phyloP scores from a whole-genome alignment of 2,888 invertebrate species.

The Eutolmus rufibarbis region DNA sequence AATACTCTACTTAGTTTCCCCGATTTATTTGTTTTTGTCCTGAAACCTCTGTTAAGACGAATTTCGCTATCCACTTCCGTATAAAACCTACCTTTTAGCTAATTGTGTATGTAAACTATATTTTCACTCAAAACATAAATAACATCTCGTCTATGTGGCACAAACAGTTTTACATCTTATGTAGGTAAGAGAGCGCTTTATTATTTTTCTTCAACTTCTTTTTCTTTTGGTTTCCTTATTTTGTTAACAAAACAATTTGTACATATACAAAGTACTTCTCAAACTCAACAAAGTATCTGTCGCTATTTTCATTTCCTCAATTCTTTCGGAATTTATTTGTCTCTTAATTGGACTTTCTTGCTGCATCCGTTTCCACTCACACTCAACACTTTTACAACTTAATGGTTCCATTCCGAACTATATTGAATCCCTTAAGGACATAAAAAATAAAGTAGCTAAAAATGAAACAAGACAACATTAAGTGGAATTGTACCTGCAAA shows the following conservation, averaged over 20 bases:
- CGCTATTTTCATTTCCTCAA: neutral
- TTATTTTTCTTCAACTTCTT: neutral
- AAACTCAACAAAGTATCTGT: neutral
- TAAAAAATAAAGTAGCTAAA: neutral
- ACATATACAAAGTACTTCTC: neutral
- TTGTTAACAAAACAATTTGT: neutral
- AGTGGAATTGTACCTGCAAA: neutral
- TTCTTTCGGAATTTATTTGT: neutral
- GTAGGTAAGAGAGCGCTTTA: neutral
- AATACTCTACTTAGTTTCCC: slow-evolving; percentile 8
- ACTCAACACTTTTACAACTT: neutral
- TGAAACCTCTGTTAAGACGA: neutral
- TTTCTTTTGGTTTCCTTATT: neutral
- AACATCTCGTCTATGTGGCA: neutral
- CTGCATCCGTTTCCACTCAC: neutral
- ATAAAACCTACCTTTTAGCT: neutral
- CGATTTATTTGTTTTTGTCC: slow-evolving; percentile 14
- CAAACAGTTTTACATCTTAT: slow-evolving; percentile 1
- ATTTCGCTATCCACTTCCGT: slow-evolving; percentile 6
- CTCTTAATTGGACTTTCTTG: neutral
- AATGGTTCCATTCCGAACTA: neutral
- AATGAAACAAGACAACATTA: neutral
- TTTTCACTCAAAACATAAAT: neutral
- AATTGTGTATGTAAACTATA: slow-evolving; percentile 2
- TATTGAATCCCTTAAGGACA: neutral